A percentile compares a stretch with the other conserved stretches of the same genome.
These are phyloP conservation scores for Lepidocyrtinus sp. DNA, from an alignment of 2,888 invertebrate genomes.

Conservation along the genomic window DNA sequence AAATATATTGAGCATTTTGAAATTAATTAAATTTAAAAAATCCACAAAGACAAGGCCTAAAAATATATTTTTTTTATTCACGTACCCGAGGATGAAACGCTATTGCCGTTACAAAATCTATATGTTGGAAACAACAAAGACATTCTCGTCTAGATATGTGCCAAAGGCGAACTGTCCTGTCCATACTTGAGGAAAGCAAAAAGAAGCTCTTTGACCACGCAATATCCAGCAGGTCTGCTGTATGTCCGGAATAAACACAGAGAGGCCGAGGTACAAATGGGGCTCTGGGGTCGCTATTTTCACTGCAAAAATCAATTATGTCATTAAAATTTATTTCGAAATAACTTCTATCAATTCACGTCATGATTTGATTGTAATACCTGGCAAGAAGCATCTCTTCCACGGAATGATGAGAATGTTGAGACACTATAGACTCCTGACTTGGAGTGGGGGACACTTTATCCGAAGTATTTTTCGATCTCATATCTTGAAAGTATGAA, in stretches of 20 bases:
- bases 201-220: constrained; percentile 99
- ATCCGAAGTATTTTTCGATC: constrained; percentile 94
- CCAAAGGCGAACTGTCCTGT: constrained; percentile 98
- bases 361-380: constrained; percentile 13
- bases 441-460: constrained; percentile 94
- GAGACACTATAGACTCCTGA: constrained; percentile 90
- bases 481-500: constrained; percentile 88
- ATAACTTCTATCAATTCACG: too few species aligned
- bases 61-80: constrained; percentile 63
- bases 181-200: constrained; percentile 97
- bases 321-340: constrained; percentile 5
- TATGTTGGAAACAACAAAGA: constrained; percentile 98
- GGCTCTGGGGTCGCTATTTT: constrained; percentile 66
- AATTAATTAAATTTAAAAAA: background rate
- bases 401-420: constrained; percentile 73
- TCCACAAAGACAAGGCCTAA: background rate
- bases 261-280: constrained; percentile 93
- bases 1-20: background rate
- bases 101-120: constrained; percentile 99
- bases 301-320: constrained; percentile 55
- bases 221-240: constrained; percentile 95
- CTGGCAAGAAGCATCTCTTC: constrained; percentile 69
- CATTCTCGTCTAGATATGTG: constrained; percentile 98
- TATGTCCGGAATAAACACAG: constrained; percentile 94
- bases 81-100: constrained; percentile 91